Conservation (phyloP, 2,888 invertebrate genomes). For the Aromia moschata region DNA sequence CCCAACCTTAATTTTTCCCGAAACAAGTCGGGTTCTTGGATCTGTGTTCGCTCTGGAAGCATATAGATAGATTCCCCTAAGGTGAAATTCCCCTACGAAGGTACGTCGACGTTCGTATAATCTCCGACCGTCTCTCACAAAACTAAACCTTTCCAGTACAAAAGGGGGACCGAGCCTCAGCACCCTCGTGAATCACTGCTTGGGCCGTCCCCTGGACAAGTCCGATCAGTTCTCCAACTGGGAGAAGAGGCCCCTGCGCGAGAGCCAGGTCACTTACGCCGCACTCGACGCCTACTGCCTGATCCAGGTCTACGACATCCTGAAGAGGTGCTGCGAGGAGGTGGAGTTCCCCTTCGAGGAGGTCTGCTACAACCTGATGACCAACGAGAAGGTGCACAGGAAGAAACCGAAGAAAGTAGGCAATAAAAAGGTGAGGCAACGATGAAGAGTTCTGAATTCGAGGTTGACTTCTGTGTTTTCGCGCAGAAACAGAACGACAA, state of each 20-base stretch:
- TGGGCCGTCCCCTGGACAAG: constrained; percentile 82
- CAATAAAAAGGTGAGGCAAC: constrained; percentile 53
- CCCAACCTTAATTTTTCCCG: constrained; percentile 65
- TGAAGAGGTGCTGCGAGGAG: constrained; percentile 65
- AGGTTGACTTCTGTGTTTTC: too few relatives aligned
- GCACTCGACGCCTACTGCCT: constrained; percentile 90
- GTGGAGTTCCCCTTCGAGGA: constrained; percentile 71
- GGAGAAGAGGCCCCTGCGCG: constrained; percentile 83
- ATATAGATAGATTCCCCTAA: constrained; percentile 64
- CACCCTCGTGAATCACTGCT: constrained; percentile 77
- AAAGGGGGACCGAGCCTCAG: constrained; percentile 74
- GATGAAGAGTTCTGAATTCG: too few relatives aligned
- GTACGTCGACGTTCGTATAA: constrained; percentile 46
- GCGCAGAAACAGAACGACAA: constrained; percentile 28
- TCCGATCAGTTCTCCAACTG: constrained; percentile 93
- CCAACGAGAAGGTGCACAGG: constrained; percentile 64
- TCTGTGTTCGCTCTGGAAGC: constrained; percentile 69
- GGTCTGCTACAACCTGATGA: constrained; percentile 69
- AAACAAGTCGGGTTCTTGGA: constrained; percentile 68
- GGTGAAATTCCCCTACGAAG: constrained; percentile 68
- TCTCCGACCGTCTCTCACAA: too few relatives aligned
- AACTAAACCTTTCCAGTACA: constrained; percentile 51
- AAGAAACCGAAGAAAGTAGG: constrained; percentile 59
- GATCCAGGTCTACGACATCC: constrained; percentile 73
- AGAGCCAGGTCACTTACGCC: constrained; percentile 83